These are phyloP conservation scores for Forficula auricularia DNA, from an alignment of 1,140 invertebrate species.

Conservation along the genomic window DNA sequence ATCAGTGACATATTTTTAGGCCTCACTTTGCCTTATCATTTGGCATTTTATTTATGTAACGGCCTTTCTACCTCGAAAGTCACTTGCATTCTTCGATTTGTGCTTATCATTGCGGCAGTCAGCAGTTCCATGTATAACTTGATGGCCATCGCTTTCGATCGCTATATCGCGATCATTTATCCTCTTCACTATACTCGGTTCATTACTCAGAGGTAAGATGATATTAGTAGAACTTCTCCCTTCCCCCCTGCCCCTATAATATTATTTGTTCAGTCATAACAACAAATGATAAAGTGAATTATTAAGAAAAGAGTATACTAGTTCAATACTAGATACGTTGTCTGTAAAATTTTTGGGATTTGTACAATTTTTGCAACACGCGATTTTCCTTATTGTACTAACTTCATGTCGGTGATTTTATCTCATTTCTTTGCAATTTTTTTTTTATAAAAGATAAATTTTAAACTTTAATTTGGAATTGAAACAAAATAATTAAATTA, in stretches of 20 bases:
- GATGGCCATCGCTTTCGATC: conserved; percentile 63
- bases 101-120: conserved; percentile 49
- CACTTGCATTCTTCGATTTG: conserved; percentile 48
- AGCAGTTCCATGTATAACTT: conserved; percentile 63
- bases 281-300: neutral
- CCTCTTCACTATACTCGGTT: conserved; percentile 48
- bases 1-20: conserved; percentile 56
- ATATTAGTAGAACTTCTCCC: neutral
- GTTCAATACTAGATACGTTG: too few species aligned
- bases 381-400: too few species aligned
- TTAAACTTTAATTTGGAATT: too few species aligned
- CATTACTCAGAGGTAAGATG: conserved; percentile 17
- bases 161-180: conserved; percentile 65
- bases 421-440: too few species aligned
- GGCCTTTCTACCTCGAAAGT: conserved; percentile 34
- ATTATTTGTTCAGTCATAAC: neutral
- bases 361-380: too few species aligned
- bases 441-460: too few species aligned
- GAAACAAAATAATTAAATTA: too few species aligned
- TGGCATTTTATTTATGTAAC: conserved; percentile 44
- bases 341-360: too few species aligned
- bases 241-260: neutral
- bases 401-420: too few species aligned
- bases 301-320: too few species aligned
- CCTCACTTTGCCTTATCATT: conserved; percentile 49